Evolutionary conservation across 2,888 invertebrate genomes (phyloP).

Genomic region (Cephonodes hylas): DNA sequence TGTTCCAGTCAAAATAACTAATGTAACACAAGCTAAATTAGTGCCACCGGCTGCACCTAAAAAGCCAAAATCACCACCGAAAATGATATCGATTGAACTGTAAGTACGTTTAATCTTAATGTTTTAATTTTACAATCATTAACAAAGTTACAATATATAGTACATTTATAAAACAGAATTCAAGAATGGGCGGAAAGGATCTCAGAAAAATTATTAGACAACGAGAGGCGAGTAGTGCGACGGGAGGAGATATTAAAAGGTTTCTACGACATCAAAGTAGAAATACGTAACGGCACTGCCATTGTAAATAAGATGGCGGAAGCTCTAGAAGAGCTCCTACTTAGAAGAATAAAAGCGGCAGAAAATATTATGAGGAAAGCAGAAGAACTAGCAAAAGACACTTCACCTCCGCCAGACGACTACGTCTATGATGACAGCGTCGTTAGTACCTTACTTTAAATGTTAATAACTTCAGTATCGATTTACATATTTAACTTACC

Average conservation of each 20-base stretch:
- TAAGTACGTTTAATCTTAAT: conserved; percentile 44
- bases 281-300: conserved; percentile 54
- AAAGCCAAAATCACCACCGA: conserved; percentile 31
- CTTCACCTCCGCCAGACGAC: conserved; percentile 33
- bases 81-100: conserved; percentile 52
- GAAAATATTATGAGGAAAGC: conserved; percentile 64
- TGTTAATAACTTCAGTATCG: too few relatives aligned
- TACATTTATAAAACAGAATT: conserved; percentile 39
- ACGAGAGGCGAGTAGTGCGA: conserved; percentile 57
- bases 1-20: conserved; percentile 50
- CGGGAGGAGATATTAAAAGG: conserved; percentile 51
- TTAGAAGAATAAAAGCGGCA: conserved; percentile 53
- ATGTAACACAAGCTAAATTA: conserved; percentile 48
- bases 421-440: conserved; percentile 60
- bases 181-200: conserved; percentile 63
- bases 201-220: conserved; percentile 48
- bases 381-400: conserved; percentile 50
- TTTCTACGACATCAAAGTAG: conserved; percentile 54
- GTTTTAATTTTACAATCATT: neutral
- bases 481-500: too few relatives aligned
- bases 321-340: conserved; percentile 52
- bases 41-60: conserved; percentile 37
- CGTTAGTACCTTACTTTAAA: conserved; percentile 53
- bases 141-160: neutral
- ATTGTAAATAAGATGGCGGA: conserved; percentile 60